Percentiles rank a stretch among this genome's conserved stretches.
Conservation (phyloP, 2,797 vertebrate species). For the Rhinogobio ventralis region DNA sequence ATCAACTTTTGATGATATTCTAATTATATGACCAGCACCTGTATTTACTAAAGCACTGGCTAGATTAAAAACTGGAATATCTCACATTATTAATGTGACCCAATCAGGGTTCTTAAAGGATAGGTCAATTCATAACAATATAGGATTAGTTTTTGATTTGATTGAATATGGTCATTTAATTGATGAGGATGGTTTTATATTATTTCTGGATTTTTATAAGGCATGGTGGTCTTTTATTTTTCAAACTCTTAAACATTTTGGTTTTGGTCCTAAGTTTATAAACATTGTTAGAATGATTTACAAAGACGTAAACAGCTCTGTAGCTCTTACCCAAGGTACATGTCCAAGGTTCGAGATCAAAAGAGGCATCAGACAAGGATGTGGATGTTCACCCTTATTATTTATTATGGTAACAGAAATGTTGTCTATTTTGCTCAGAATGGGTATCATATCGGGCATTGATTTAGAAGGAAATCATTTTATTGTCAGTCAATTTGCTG, state of each 20-base stretch:
- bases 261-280: not conserved
- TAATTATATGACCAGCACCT: too few species aligned
- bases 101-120: not conserved
- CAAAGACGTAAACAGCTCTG: not conserved
- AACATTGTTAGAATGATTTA: not conserved
- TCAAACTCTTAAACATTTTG: not conserved
- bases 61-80: not conserved
- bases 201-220: constrained; percentile 1
- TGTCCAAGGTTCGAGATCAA: not conserved
- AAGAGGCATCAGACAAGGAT: not conserved
- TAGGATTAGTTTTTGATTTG: not conserved
- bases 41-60: not conserved
- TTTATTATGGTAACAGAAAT: not conserved
- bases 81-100: not conserved
- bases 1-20: too few species aligned
- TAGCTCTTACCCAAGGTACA: not conserved
- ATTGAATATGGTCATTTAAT: not conserved
- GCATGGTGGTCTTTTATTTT: constrained; percentile 4
- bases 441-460: not conserved
- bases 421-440: too few species aligned
- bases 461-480: not conserved
- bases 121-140: not conserved
- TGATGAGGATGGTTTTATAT: not conserved
- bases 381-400: not conserved
- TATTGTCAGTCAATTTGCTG: not conserved